Base-by-base conservation (phyloP, 64 coral and sea anemone species). In the Porites australiensis region DNA sequence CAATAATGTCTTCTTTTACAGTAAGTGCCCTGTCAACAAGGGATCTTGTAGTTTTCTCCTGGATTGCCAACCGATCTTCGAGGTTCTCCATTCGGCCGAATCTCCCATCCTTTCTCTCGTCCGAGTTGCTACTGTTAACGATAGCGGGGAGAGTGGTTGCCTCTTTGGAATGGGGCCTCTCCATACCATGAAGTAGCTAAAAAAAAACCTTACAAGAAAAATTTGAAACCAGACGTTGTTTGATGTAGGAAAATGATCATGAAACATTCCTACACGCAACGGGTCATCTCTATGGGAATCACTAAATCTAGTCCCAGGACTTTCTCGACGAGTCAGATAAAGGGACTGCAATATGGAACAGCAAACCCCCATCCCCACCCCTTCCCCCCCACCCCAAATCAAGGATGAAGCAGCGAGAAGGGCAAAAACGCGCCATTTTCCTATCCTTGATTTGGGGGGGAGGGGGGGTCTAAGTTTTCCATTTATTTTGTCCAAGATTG, bases 1-100 rank as follows among this genome's bases (percentile, higher is more conserved):
- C 95, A 77, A 94, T 64, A 43, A 94, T 88, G 20, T 98, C 95
- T 77, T 98, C 95, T 83, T 98, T 98, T 11, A 90, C 92, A 49
- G 68, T 78, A 15, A 98, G 82, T 3, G 95, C 95, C 58, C 92
- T 93, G 19, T 94, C 95, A 52, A 98, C 64, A 14, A 98, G 58
- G 0, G 95, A 94, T 88, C 92, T 84, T 46, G 95, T 98, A 19
- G 95, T 98, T 9, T 90, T 86, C 68, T 98, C 95, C 27, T 98
- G 95, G 68, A 91, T 51, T 6, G 75, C 90, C 20, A 98, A 20
- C 13, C 95, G 86, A 73, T 94, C 95, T 91, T 98, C 95, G 6
- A 98, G 89, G 58, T 83, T 87, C 5, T 98, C 95, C 88, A 98
- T 94, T 49, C 92, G 83, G 68, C 88, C 91, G 13, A 94, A 65